Percentiles rank a stretch among this genome's conserved stretches.
Conservation (phyloP, 1,140 invertebrate genomes). For the Drosophila rufa region DNA sequence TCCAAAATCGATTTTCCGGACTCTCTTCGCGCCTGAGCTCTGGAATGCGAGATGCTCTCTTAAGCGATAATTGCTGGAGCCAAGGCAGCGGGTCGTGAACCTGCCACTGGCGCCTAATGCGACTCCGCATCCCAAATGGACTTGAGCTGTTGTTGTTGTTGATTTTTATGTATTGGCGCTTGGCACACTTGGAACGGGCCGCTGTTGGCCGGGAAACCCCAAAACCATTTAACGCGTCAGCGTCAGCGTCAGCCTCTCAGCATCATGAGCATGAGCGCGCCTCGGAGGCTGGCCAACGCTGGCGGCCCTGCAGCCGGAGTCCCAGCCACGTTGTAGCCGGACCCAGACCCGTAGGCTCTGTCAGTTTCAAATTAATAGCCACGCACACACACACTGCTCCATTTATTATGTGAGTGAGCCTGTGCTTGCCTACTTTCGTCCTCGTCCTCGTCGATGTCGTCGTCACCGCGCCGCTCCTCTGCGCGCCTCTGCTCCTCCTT, state of each 20-base stretch:
- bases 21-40: slow-evolving; percentile 41
- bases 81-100: slow-evolving; percentile 75
- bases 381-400: slow-evolving; percentile 34
- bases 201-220: slow-evolving; percentile 72
- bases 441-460: slow-evolving; percentile 8
- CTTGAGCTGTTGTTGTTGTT: slow-evolving; percentile 53
- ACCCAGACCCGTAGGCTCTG: slow-evolving; percentile 62
- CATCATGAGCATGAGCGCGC: slow-evolving; percentile 38
- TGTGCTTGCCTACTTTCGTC: slow-evolving; percentile 54
- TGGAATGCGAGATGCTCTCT: slow-evolving; percentile 37
- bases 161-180: slow-evolving; percentile 76
- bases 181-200: slow-evolving; percentile 70
- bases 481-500: slow-evolving; percentile 12
- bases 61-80: slow-evolving; percentile 60
- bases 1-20: slow-evolving; percentile 69
- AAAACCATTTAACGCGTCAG: slow-evolving; percentile 81
- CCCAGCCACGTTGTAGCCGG: slow-evolving; percentile 62
- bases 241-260: slow-evolving; percentile 43
- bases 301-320: slow-evolving; percentile 43
- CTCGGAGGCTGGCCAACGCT: slow-evolving; percentile 69
- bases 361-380: slow-evolving; percentile 82
- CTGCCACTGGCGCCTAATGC: slow-evolving; percentile 67
- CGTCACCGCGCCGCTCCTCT: not conserved
- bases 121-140: slow-evolving; percentile 64
- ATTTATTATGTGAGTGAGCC: slow-evolving; percentile 43